Percentiles rank a stretch among this genome's conserved stretches.
These are phyloP conservation scores for Pao palembangensis DNA, from an alignment of 2,113 vertebrate genomes.

Conservation along the genomic window DNA sequence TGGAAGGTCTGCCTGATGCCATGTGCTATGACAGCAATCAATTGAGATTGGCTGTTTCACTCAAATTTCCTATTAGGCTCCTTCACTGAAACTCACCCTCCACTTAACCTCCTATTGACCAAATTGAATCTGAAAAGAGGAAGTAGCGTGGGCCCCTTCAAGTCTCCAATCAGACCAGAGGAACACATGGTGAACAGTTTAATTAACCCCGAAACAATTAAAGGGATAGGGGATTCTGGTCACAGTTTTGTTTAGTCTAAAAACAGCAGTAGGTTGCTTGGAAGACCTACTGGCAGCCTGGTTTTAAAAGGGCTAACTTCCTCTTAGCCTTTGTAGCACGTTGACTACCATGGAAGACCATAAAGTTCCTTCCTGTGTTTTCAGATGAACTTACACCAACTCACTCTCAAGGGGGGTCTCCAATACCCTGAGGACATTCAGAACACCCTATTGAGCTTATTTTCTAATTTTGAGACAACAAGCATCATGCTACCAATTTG, in stretches of 20 bases:
- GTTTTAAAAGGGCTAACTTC: constrained; percentile 36
- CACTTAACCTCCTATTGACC: constrained; percentile 23
- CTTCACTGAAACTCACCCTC: constrained; percentile 38
- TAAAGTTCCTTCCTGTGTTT: constrained; percentile 67
- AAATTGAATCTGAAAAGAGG: constrained; percentile 62
- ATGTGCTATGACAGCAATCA: constrained; percentile 33
- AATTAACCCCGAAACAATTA: constrained; percentile 70
- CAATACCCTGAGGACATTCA: constrained; percentile 55
- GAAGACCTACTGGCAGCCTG: constrained; percentile 35
- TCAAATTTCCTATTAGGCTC: constrained; percentile 27
- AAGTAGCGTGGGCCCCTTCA: constrained; percentile 52
- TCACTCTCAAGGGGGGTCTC: constrained; percentile 58
- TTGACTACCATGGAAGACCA: constrained; percentile 57
- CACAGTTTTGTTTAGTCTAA: constrained; percentile 68
- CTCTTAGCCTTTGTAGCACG: constrained; percentile 64
- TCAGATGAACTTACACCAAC: constrained; percentile 77
- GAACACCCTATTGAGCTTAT: constrained; percentile 25
- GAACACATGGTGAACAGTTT: constrained; percentile 63
- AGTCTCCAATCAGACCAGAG: constrained; percentile 36
- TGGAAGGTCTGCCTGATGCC: constrained; percentile 13
- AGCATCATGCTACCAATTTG: constrained; percentile 31
- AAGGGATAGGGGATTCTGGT: constrained; percentile 64
- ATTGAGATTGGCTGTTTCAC: constrained; percentile 6
- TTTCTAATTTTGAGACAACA: constrained; percentile 32
- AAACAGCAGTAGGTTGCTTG: constrained; percentile 60